Evolutionary conservation across 2,888 invertebrate species (phyloP).

Genomic region (Philonicus albiceps): DNA sequence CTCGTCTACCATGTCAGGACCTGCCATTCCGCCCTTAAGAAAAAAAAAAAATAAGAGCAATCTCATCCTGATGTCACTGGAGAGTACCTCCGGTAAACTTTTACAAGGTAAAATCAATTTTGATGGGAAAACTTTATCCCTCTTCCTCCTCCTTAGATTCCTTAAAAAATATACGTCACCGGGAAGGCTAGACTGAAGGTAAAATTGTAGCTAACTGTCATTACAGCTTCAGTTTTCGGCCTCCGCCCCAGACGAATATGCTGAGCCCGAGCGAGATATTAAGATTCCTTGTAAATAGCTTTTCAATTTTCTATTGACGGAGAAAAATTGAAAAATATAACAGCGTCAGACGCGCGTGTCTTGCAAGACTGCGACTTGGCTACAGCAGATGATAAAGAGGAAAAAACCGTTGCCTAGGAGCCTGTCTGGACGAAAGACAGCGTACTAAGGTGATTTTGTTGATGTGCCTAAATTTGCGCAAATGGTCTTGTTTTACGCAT

Average conservation of each 20-base stretch:
- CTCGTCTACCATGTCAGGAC: not conserved
- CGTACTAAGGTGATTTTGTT: not conserved
- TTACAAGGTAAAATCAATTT: slow-evolving; percentile 28
- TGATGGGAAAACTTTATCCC: slow-evolving; percentile 19
- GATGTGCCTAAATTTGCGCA: not conserved
- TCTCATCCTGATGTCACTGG: not conserved
- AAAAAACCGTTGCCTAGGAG: not conserved
- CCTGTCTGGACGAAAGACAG: not conserved
- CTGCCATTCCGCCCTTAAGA: not conserved
- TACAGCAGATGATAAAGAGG: not conserved
- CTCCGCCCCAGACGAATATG: too few species aligned
- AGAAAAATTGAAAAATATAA: slow-evolving; percentile 4
- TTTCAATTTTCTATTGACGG: slow-evolving; percentile 5
- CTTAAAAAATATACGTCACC: not conserved
- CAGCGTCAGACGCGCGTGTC: not conserved
- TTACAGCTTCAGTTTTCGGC: not conserved
- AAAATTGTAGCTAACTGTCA: slow-evolving; percentile 5
- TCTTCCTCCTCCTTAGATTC: not conserved
- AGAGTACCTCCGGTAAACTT: slow-evolving; percentile 5
- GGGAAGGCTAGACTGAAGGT: not conserved
- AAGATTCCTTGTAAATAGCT: slow-evolving; percentile 17
- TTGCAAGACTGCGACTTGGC: not conserved
- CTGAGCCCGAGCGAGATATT: not conserved
- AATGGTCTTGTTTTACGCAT: not conserved
- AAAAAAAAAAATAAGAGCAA: not conserved